Evolutionary conservation across 2,888 invertebrate genomes (phyloP), one percentile per base, ranked within the genome.

Genomic region (Diloba caeruleocephala): DNA sequence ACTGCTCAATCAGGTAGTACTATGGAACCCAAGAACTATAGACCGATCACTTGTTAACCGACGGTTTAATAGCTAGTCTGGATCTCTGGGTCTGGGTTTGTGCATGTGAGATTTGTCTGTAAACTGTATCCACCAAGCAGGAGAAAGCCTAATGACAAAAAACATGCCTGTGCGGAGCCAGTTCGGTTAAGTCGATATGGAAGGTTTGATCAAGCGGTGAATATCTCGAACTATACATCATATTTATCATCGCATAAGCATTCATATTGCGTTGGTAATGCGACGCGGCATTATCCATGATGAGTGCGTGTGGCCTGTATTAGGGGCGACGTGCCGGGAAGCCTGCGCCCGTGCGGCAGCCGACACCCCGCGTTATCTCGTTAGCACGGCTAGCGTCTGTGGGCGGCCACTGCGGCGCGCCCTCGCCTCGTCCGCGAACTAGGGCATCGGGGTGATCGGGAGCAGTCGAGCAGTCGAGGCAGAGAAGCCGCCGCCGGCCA

Each of bases 341-440:
- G 78, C 82, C 65, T 71, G 52, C 51, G 54, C 54, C 54, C 58
- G 61, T 61, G 42, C 49, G 62, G 51, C 46, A 56, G 58, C 67
- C 69, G 74, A 65, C 69, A 74, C 70, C 78, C 70, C 74, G 65
- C 71, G 64, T 78, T 75, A 79, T 76, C 78, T 79, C 79, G 77
- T 78, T 77, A 78, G 81, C 77, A 75, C 71, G 76, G 74, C 58
- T 63, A 74, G 75, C 74, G 74, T 77, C 78, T 81, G 82, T 76
- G 79, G 79, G 73, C 61, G 76, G 71, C 54, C 73, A 81, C 72
- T 82, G 84, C 80, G 81, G 73, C 74, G 81, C 81, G 72, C 77
- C 81, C 79, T 77, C 72, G 70, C 63, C 76, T 75, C 75, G 78
- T 68, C 78, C 75, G 74, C 78, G 81, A 89, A 85, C 75, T 88